phyloP scores from a whole-genome alignment of 2,797 vertebrate species.

The Vespertilio murinus region DNA sequence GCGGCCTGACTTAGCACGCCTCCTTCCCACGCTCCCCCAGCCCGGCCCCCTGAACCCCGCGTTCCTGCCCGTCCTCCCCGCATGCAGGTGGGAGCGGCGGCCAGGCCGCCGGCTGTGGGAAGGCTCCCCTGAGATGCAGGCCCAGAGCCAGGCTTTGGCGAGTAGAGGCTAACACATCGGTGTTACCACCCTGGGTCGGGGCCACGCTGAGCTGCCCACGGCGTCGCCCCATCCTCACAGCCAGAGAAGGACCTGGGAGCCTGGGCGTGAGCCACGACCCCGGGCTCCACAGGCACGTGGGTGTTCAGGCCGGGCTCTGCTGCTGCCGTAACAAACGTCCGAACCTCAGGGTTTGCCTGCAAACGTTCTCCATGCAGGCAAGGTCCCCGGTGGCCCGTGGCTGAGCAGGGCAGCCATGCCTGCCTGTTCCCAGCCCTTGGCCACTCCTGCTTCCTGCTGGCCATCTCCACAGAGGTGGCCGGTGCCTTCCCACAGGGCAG shows the following conservation, averaged over 20 bases:
- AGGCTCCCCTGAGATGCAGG: neutral
- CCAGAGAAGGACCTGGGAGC: no score
- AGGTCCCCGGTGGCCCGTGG: neutral
- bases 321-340: neutral
- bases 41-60: fast-evolving
- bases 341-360: neutral
- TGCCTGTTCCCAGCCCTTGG: neutral
- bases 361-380: neutral
- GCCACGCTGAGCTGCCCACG: neutral
- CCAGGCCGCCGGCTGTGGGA: neutral
- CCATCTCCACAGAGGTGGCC: neutral
- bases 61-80: neutral
- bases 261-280: no score
- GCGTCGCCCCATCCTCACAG: no score
- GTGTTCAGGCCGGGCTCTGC: neutral
- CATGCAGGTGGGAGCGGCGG: fast-evolving
- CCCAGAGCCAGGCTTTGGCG: neutral
- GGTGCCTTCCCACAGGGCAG: neutral
- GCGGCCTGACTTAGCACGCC: fast-evolving
- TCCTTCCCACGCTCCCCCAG: neutral
- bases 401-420: neutral
- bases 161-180: neutral
- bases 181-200: neutral
- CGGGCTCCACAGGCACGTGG: no score
- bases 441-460: neutral